Evolutionary conservation across 2,888 invertebrate genomes (phyloP).

Genomic region (Venustoraphidia nigricollis): DNA sequence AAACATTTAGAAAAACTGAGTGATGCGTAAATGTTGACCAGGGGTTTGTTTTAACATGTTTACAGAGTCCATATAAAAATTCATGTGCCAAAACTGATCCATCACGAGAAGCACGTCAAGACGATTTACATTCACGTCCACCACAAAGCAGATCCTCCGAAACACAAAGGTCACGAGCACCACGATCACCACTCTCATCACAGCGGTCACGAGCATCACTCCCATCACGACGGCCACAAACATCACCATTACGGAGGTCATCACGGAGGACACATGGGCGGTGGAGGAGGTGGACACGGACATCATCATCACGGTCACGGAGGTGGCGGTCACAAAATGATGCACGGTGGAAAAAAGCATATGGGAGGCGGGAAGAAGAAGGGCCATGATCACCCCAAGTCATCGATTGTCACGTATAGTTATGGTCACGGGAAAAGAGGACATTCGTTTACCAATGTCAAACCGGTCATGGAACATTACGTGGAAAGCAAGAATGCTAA

Average conservation of each 20-base stretch:
- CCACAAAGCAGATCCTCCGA: slow-evolving; percentile 14
- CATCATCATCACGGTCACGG: slow-evolving; percentile 2
- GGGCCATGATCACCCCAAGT: not conserved
- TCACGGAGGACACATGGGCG: slow-evolving; percentile 14
- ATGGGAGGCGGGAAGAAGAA: slow-evolving; percentile 1
- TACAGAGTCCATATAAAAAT: slow-evolving; percentile 40
- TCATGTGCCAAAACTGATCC: slow-evolving; percentile 41
- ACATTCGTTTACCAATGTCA: no score
- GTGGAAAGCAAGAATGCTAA: no score
- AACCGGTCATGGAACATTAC: no score
- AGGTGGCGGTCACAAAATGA: not conserved
- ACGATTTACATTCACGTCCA: slow-evolving; percentile 40
- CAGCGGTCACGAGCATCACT: slow-evolving; percentile 17
- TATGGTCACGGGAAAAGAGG: not conserved
- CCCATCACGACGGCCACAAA: slow-evolving; percentile 12
- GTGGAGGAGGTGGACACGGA: slow-evolving; percentile 8
- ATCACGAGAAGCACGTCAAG: slow-evolving; percentile 42
- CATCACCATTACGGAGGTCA: slow-evolving; percentile 17
- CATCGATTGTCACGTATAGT: not conserved
- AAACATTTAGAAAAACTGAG: no score
- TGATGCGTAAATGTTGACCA: no score
- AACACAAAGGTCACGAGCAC: slow-evolving; percentile 13
- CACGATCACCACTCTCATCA: slow-evolving; percentile 17
- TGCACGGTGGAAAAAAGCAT: slow-evolving; percentile 3
- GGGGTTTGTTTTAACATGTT: slow-evolving; percentile 2